Conservation (phyloP, 53 echinoderm and acorn worm genomes). For the Glandiceps talaboti region DNA sequence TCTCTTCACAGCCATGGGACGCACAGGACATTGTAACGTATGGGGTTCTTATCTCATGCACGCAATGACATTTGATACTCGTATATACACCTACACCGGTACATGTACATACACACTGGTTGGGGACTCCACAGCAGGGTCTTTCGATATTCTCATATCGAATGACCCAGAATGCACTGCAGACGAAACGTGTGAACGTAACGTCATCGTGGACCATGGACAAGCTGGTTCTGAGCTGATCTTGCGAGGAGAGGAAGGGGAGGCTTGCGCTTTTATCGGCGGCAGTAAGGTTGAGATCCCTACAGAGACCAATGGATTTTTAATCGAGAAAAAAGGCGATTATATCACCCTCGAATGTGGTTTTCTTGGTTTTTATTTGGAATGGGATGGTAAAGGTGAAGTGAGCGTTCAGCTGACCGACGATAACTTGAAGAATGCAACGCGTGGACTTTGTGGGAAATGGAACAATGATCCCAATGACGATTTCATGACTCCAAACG, state of each 20-base stretch:
- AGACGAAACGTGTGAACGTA: conserved; percentile 19
- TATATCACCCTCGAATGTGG: conserved; percentile 40
- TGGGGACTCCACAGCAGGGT: conserved; percentile 39
- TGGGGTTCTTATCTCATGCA: conserved; percentile 49
- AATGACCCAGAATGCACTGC: conserved; percentile 28
- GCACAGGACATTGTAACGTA: conserved; percentile 26
- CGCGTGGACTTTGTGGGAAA: conserved; percentile 65
- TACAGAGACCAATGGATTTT: conserved; percentile 31
- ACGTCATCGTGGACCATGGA: conserved; percentile 41
- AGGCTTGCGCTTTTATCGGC: conserved; percentile 5
- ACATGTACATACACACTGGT: conserved; percentile 58
- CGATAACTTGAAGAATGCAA: conserved; percentile 22
- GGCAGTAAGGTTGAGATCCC: conserved; percentile 27
- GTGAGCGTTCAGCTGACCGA: conserved; percentile 43
- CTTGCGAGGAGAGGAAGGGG: conserved; percentile 27
- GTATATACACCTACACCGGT: conserved; percentile 45
- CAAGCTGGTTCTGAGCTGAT: conserved; percentile 16
- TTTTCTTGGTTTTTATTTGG: conserved; percentile 45
- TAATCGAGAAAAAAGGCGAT: conserved; percentile 45
- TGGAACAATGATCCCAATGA: conserved; percentile 40
- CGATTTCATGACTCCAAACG: conserved; percentile 45
- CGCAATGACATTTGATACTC: conserved; percentile 55
- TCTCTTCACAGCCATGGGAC: not conserved
- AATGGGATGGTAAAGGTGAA: conserved; percentile 40
- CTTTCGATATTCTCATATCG: conserved; percentile 55